Base-by-base conservation (phyloP, 2,888 invertebrate genomes). In the Esperia sulphurella region DNA sequence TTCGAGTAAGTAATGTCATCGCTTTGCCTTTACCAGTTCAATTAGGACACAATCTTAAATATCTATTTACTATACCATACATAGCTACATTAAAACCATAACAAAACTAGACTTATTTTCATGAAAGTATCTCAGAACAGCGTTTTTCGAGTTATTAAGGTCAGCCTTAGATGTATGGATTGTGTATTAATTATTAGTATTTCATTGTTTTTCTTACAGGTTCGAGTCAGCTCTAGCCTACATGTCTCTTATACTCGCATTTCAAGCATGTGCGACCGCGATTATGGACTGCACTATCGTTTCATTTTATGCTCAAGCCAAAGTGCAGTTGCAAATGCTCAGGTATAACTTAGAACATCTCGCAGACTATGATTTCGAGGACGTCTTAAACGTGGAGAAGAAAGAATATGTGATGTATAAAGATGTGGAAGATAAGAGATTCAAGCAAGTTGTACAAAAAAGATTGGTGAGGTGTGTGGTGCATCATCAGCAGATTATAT, bases 221-320 rank as follows among this genome's bases (percentile, higher is more conserved):
- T 84, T 81, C 55, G 69, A 68, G 50, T 28, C 79, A 45, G 70
- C 70, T 0, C 52, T 72, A 21, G 55, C 68, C 1, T 83, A 79
- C 53, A 76, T 81, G 71, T 63, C 65, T 5, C 51, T 78, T 13
- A 47, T 74, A 13, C 73, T 83, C 54, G 67, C 66, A 8, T 50
- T 76, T 8, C 84, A 84, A 72, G 87, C 70, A 0, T 81, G 71
- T 45, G 83, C 77, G 0, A 75, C 83, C 50, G 75, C 76, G 1
- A 81, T 83, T 6, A 71, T 84, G 79, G 86, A 87, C 47, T 84
- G 84, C 43, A 82, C 79, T 1, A 79, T 87, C 9, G 79, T 81
- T 2, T 68, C 77, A 5, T 79, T 86, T 42, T 84, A 76, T 54
- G 68, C 78, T 0, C 83, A 82, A 65, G 77, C 75, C 14, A 75